phyloP scores from a whole-genome alignment of 2,888 invertebrate genomes.

The Hyles lineata region DNA sequence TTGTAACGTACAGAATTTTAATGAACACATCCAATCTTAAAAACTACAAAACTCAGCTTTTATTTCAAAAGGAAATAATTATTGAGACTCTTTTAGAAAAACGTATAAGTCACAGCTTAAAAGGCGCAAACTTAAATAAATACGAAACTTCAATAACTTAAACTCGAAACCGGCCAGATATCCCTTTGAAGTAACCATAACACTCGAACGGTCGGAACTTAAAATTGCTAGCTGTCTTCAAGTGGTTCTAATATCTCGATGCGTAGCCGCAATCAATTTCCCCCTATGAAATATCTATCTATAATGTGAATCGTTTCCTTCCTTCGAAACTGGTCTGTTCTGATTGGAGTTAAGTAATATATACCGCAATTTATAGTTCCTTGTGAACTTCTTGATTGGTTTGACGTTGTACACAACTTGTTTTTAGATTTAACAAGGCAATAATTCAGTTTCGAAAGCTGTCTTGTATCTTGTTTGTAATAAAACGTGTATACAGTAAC shows the following conservation, averaged over 20 bases:
- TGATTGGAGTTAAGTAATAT: conserved; percentile 50
- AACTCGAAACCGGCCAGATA: not conserved
- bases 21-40: not conserved
- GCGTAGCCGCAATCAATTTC: conserved; percentile 29
- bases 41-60: too few relatives aligned
- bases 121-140: not conserved
- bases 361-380: conserved; percentile 25
- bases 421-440: conserved; percentile 14
- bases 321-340: conserved; percentile 48
- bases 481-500: not conserved
- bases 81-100: too few relatives aligned
- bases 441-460: conserved; percentile 24
- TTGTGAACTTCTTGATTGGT: conserved; percentile 14
- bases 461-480: conserved; percentile 9
- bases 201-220: conserved; percentile 1
- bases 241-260: conserved; percentile 23
- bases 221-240: conserved; percentile 15
- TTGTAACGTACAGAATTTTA: not conserved
- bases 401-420: conserved; percentile 10
- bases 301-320: conserved; percentile 43
- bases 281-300: conserved; percentile 29
- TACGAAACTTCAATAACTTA: not conserved
- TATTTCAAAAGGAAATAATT: too few relatives aligned
- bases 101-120: too few relatives aligned
- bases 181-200: conserved; percentile 16